Base-by-base conservation (phyloP, 2,797 vertebrate species). In the Psittacula derbiana region DNA sequence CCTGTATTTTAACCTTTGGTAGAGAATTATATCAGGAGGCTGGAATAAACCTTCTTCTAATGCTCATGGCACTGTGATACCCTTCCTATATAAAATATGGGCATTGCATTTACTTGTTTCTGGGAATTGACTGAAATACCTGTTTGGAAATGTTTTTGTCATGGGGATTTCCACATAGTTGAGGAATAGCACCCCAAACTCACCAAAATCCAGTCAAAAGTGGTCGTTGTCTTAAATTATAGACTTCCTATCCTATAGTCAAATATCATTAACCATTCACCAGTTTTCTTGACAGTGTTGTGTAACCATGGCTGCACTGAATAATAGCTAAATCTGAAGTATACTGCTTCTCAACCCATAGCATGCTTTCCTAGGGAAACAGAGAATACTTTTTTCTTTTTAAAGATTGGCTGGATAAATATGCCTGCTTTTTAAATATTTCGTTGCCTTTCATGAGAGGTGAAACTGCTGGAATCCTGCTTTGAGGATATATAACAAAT, bases 371-470 rank as follows among this genome's bases (percentile, higher is more conserved):
- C 20, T 28, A 38, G 28, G 49, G 18, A 67, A 67, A 49, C 15
- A 4, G 28, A 46, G 75, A 93, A 58, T 16, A 30, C 5, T n/a
- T 10, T 0, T 18, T 73, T 55, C 28, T 65, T 33, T 33, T 33
- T 21, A 62, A 88, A 67, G 46, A 46, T 36, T 65, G 30, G 24
- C 13, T 81, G 14, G n/a, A 40, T 57, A 88, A 78, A 8, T 49
- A 46, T 62, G 40, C 20, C 31, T 52, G 12, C 11, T 50, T 27
- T 69, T 89, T 57, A 61, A 73, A 30, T 74, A 46, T 62, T 73
- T 58, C 1, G 1, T 65, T 90, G 30, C 57, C 28, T 95, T 18
- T 2, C 0, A 0, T 31, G 17, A 80, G n/a, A 62, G 27, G 8
- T 43, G 11, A 12, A 86, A 47, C 43, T 46, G 18, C 36, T 91